A percentile compares a stretch with the other conserved stretches of the same genome.
Conservation (phyloP, 1,140 invertebrate species). For the Dryas iulia region DNA sequence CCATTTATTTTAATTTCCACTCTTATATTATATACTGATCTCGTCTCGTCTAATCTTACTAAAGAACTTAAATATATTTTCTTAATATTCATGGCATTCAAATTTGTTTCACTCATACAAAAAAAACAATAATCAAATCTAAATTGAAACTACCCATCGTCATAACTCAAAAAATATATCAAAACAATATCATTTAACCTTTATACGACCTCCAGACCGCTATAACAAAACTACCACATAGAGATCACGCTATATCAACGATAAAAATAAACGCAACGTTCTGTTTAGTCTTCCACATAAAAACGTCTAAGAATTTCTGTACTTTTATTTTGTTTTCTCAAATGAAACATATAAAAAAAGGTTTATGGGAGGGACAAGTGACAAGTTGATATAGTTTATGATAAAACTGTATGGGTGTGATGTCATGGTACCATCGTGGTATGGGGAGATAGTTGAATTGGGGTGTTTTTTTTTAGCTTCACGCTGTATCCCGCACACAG, state of each 20-base stretch:
- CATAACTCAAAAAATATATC: background rate
- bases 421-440: no score
- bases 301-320: constrained; percentile 1
- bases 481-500: no score
- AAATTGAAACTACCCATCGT: no score
- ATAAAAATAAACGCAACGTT: constrained; percentile 17
- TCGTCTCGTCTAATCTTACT: no score
- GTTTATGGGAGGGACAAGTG: background rate
- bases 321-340: constrained; percentile 1
- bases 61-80: no score
- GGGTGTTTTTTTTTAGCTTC: no score
- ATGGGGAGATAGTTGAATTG: no score
- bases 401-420: background rate
- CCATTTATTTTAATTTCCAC: no score
- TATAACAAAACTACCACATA: constrained; percentile 15
- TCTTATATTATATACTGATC: no score
- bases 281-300: constrained; percentile 9
- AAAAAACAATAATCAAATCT: no score
- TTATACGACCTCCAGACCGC: constrained; percentile 11
- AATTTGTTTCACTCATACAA: no score
- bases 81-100: no score
- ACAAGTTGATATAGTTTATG: background rate
- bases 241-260: background rate
- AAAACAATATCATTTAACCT: background rate
- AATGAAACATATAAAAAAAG: constrained; percentile 4